Evolutionary conservation across 1,140 invertebrate species (phyloP), one percentile per base, ranked within the genome.

Genomic region (Meloidogyne chitwoodi): DNA sequence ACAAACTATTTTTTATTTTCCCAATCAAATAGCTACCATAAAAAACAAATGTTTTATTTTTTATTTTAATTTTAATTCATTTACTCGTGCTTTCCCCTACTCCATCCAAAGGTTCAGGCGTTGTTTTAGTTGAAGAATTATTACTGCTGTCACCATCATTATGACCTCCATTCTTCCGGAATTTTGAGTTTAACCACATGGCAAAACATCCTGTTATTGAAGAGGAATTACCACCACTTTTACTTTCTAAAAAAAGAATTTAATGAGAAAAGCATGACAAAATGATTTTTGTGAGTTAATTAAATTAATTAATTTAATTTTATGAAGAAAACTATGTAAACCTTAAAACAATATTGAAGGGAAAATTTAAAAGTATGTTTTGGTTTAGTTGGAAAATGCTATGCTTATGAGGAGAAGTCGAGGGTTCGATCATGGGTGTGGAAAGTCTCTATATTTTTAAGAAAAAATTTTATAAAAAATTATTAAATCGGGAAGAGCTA

Each of bases 191-290:
- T 61, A 70, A 29, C 68, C 68, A 70, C 34, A 70, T 70, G 26
- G 68, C 26, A 31, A 70, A 70, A n/a, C 68, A 70, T n/a, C 68
- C 68, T n/a, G 68, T 61, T 70, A 61, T 31, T 70, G 19, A 70
- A 22, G 68, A 70, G n/a, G 48, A 56, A 56, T 56, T 41, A 29
- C 38, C 29, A 29, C 68, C 29, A 19, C 38, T 70, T 70, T 29
- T 70, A 56, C 22, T 34, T 41, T 67, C 65, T 70, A 56, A 19
- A 70, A 48, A n/a, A 44, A 14, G 26, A 27, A 29, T 56, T 56
- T 56, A 56, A 56, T 56, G 1, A 56, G 19, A 22, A 56, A 56
- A 56, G n/a, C 5, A 56, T 2, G 16, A 16, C 0, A 44, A n/a
- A 56, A 56, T n/a, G n/a, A 8, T 0, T n/a, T 56, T 1, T 48